Percentiles rank a stretch among this genome's conserved stretches.
These are phyloP conservation scores for Coecobrya sp. DNA, from an alignment of 2,888 invertebrate genomes.

Conservation along the genomic window DNA sequence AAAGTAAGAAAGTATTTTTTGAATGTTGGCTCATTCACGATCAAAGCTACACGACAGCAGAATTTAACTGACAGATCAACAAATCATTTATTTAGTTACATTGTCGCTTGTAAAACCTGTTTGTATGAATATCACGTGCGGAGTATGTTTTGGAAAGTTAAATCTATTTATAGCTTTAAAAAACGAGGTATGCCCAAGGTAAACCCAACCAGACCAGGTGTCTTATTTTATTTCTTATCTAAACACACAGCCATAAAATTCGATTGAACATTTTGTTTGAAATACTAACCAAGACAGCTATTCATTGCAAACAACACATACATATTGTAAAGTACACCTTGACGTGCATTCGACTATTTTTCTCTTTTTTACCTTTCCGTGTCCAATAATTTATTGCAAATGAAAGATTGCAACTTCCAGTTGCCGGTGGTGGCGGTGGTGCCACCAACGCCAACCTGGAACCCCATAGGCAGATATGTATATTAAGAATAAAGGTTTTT, in stretches of 20 bases:
- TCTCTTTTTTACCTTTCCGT: neutral
- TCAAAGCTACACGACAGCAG: neutral
- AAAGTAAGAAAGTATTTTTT: neutral
- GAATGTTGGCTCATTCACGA: neutral
- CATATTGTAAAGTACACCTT: neutral
- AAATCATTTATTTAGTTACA: neutral
- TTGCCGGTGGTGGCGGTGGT: too few relatives aligned
- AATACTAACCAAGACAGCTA: neutral
- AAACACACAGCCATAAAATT: too few relatives aligned
- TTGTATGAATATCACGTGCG: neutral
- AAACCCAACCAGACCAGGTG: too few relatives aligned
- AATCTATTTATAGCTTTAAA: neutral
- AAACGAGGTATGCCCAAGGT: neutral
- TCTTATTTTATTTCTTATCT: too few relatives aligned
- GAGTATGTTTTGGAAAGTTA: neutral
- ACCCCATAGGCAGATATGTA: too few relatives aligned
- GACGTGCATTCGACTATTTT: neutral
- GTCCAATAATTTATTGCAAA: constrained; percentile 6
- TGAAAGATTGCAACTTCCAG: neutral
- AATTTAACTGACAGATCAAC: neutral
- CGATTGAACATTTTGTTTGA: neutral
- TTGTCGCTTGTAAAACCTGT: neutral
- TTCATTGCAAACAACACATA: neutral
- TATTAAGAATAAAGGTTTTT: neutral
- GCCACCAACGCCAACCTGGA: too few relatives aligned